Conservation (phyloP, 2,797 vertebrate species). For the Poeciliopsis turneri region DNA sequence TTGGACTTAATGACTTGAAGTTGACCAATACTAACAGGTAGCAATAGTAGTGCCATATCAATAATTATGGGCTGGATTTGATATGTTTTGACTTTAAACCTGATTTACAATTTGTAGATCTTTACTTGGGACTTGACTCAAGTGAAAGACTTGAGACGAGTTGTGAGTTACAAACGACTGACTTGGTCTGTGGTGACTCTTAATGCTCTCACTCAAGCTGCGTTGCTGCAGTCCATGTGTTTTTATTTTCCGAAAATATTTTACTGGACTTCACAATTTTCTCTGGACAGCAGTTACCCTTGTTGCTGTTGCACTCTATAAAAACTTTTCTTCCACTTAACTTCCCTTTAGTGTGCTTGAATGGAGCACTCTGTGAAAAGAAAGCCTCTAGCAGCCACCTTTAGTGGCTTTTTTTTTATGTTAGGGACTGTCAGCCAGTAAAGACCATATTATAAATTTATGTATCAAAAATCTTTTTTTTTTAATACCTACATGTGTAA, state of each 20-base stretch:
- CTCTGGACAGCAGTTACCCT: background rate
- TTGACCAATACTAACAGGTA: background rate
- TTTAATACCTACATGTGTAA: too few relatives aligned
- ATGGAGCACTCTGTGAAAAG: background rate
- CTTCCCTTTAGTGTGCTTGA: background rate
- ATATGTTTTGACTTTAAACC: background rate
- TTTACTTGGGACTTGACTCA: background rate
- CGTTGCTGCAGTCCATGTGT: background rate
- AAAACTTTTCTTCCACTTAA: background rate
- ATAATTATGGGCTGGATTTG: too few relatives aligned
- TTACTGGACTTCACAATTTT: background rate
- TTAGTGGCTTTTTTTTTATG: background rate
- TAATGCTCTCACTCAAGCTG: background rate
- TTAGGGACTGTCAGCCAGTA: background rate
- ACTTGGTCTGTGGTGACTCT: background rate
- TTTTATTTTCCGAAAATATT: background rate
- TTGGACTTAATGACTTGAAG: too few relatives aligned
- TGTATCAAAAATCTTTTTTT: too few relatives aligned
- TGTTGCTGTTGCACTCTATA: background rate
- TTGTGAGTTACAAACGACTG: background rate
- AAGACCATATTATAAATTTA: background rate
- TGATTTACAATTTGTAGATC: background rate
- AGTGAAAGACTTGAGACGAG: background rate
- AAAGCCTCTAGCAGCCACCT: background rate
- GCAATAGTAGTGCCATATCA: too few relatives aligned